Evolutionary conservation across 2,888 invertebrate species (phyloP), one percentile per base, ranked within the genome.

Genomic region (Cyclophora punctaria): DNA sequence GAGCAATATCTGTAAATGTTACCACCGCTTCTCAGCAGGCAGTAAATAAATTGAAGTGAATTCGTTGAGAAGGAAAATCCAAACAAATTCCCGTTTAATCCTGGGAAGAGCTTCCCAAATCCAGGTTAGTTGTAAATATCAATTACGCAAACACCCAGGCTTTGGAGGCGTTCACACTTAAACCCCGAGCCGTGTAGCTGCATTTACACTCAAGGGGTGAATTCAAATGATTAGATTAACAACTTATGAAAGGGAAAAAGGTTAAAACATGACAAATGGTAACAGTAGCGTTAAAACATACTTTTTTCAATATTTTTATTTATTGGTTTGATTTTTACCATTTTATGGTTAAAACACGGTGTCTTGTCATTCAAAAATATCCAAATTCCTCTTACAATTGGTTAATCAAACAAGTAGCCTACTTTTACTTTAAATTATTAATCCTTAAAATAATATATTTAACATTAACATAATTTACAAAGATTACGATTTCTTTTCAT

Each of bases 111-210:
- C 81, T 72, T 74, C 71, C 66, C 65, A 76, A 78, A 83, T 84
- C 82, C 85, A 83, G 83, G 88, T 87, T 86, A 87, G 84, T 83
- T 76, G 88, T 87, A 87, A 87, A 87, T 87, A 87, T 87, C 87
- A 84, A 87, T 87, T 87, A 87, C 86, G 80, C 75, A 82, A 84
- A 87, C 79, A 78, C 81, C 75, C 69, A 56, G 69, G 79, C 75
- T 83, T 83, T 80, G 71, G 68, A 64, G 72, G 72, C 70, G 60
- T 62, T 33, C 37, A 55, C 57, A 56, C 55, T 61, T 57, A 55
- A 57, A 55, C 55, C 54, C 47, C 52, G 52, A 52, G 52, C 50
- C 52, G 59, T 54, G 56, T 57, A 44, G 54, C 59, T 59, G 62
- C 63, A 59, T 62, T 66, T 58, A 58, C 58, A 63, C 58, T 57